Evolutionary conservation across 2,113 vertebrate species (phyloP), one percentile per base, ranked within the genome.

Genomic region (Neolamprologus sp.): DNA sequence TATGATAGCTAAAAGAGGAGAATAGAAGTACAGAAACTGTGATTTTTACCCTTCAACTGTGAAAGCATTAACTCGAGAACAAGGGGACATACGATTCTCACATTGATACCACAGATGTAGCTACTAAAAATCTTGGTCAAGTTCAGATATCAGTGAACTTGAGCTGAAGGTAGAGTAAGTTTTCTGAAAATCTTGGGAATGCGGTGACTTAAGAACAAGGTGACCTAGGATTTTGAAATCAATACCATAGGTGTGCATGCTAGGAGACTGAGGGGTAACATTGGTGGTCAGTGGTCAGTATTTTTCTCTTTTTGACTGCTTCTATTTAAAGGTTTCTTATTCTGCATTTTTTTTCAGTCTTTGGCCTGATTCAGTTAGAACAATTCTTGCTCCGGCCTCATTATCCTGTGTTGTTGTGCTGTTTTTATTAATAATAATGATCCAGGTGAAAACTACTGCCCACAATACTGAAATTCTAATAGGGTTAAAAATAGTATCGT

Each of bases 361-460:
- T 42, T 65, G 28, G 42, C 53, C 63, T 80, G 19, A 17, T 28
- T n/a, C 35, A 87, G 68, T 90, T 75, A 82, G 83, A 87, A 65
- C 17, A 80, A 53, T 73, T 55, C 42, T 71, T 26, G 16, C 37
- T 51, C 55, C 17, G 9, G 73, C 65, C 88, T 90, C 84, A 85
- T 91, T 88, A 87, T 83, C 71, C 40, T 55, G n/a, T 88, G 63
- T 71, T 86, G 80, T 84, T 84, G 33, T 60, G 68, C 60, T 85
- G 80, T 58, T 88, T 81, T 81, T 28, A 82, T 87, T 58, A 82
- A 78, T 78, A 51, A 8, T 85, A 79, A 91, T 90, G 85, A 90
- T 80, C 55, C 86, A 91, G 86, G 88, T 90, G 79, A 45, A 87
- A 51, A 81, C 80, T 26, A 7, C 82, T 85, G 63, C 54, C 35